These are phyloP conservation scores for Amiota minor DNA, from an alignment of 2,888 invertebrate genomes.

Conservation along the genomic window DNA sequence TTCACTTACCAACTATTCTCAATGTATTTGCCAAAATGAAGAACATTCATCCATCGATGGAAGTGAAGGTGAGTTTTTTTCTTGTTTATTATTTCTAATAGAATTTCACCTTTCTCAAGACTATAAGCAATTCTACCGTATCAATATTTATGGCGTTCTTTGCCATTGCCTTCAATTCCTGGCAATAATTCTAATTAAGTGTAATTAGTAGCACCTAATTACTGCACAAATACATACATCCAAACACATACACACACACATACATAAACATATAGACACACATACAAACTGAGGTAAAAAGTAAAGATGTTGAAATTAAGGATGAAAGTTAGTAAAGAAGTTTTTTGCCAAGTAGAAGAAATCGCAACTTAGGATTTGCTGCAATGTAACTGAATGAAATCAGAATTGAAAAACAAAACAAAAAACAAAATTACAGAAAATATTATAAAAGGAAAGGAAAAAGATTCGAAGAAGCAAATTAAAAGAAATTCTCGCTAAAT, in stretches of 20 bases:
- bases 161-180: background rate
- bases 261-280: constrained; percentile 36
- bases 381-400: no score
- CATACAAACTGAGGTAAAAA: constrained; percentile 46
- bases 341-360: constrained; percentile 25
- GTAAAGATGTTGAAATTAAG: constrained; percentile 24
- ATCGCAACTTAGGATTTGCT: no score
- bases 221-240: background rate
- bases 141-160: constrained; percentile 24
- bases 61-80: background rate
- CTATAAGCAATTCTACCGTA: background rate
- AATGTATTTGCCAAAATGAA: no score
- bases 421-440: constrained; percentile 28
- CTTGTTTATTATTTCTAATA: background rate
- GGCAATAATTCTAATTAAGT: constrained; percentile 42
- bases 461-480: constrained; percentile 3
- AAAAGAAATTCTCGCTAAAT: constrained; percentile 27
- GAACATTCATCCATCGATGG: no score
- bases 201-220: constrained; percentile 49
- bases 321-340: constrained; percentile 10
- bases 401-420: constrained; percentile 31
- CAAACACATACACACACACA: constrained; percentile 30
- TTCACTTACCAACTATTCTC: no score
- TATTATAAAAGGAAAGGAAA: constrained; percentile 27
- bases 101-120: no score